Conservation (phyloP, 2,888 invertebrate species). For the Hydropsyche betteni region DNA sequence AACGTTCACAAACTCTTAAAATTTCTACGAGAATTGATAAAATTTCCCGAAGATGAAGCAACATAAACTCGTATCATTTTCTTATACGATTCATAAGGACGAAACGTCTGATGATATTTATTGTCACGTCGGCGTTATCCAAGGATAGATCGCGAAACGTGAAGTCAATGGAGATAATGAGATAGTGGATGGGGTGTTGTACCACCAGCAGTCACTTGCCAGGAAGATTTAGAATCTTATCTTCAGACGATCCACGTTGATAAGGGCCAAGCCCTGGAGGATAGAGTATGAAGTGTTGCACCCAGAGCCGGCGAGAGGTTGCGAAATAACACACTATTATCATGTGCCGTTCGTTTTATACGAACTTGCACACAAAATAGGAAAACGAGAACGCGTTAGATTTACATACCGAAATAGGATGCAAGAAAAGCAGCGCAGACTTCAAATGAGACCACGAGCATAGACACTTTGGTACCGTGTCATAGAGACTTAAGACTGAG, state of each 20-base stretch:
- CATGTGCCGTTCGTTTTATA: constrained; percentile 1
- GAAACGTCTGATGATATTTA: constrained; percentile 9
- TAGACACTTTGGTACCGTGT: constrained; percentile 38
- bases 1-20: too few relatives aligned
- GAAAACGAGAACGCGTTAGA: constrained; percentile 13
- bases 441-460: background rate
- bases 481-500: constrained; percentile 42
- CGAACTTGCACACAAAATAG: constrained; percentile 16
- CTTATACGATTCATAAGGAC: background rate
- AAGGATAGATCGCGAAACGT: constrained; percentile 5
- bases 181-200: constrained; percentile 11
- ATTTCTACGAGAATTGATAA: too few relatives aligned
- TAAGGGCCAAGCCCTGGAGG: too few relatives aligned
- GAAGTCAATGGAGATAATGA: background rate
- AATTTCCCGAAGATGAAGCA: too few relatives aligned
- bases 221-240: background rate
- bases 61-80: background rate
- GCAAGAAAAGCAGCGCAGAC: too few relatives aligned
- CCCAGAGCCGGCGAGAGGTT: background rate
- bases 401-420: background rate
- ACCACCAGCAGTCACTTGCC: constrained; percentile 3
- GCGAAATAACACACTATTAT: constrained; percentile 10
- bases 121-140: constrained; percentile 5
- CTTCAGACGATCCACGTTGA: too few relatives aligned
- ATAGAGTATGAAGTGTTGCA: background rate